Conservation (phyloP, 2,888 invertebrate species). For the Gari tellinella region DNA sequence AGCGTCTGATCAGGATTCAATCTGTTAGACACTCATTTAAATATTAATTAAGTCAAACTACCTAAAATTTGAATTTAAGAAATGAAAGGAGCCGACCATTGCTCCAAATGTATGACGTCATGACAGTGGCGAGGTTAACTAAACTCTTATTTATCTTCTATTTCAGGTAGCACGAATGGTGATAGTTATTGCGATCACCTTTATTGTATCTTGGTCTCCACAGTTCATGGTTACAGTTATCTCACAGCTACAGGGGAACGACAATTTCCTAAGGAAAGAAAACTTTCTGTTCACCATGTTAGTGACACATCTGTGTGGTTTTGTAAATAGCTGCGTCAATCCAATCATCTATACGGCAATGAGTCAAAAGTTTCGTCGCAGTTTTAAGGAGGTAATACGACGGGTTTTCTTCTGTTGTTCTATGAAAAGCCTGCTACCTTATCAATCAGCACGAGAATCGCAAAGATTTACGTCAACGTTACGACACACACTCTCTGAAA, state of each 20-base stretch:
- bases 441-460: conserved; percentile 13
- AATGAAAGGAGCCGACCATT: no score
- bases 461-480: conserved; percentile 49
- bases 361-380: conserved; percentile 84
- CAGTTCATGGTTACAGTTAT: conserved; percentile 85
- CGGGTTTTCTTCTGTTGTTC: conserved; percentile 62
- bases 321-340: conserved; percentile 85
- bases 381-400: conserved; percentile 75
- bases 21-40: no score
- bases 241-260: conserved; percentile 81
- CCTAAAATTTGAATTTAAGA: no score
- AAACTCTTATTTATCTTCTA: no score
- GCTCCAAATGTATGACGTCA: no score
- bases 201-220: conserved; percentile 85
- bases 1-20: no score
- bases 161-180: conserved; percentile 85
- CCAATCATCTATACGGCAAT: conserved; percentile 85
- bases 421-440: conserved; percentile 7
- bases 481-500: conserved; percentile 47
- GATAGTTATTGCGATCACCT: conserved; percentile 84
- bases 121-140: no score
- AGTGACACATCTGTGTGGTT: conserved; percentile 84
- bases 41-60: no score
- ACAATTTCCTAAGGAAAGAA: conserved; percentile 82
- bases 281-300: conserved; percentile 85